Percentiles rank a stretch among this genome's conserved stretches.
Conservation (phyloP, 2,797 vertebrate species). For the Chlorospingus flavigularis region DNA sequence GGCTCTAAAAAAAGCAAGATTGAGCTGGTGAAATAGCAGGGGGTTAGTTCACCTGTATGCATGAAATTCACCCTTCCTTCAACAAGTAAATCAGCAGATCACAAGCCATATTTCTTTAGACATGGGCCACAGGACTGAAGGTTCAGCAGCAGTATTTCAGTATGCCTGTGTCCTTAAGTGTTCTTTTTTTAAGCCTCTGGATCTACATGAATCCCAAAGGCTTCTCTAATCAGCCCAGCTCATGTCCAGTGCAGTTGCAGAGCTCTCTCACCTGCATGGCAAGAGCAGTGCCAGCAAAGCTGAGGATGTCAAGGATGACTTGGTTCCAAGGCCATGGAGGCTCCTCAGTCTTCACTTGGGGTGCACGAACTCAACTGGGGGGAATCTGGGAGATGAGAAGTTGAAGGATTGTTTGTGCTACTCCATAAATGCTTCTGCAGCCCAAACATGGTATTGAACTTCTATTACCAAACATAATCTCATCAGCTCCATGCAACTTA, state of each 20-base stretch:
- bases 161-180: not conserved
- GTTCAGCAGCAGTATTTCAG: not conserved
- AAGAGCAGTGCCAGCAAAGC: not conserved
- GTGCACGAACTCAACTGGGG: rapidly evolving
- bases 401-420: not conserved
- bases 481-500: not conserved
- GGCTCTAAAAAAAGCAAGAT: not conserved
- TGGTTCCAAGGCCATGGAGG: not conserved
- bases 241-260: not conserved
- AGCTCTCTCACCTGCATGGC: not conserved
- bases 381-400: not conserved
- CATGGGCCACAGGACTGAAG: not conserved
- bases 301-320: not conserved
- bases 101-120: not conserved
- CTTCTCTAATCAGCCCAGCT: not conserved
- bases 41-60: not conserved
- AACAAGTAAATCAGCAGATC: not conserved
- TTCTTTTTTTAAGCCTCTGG: not conserved
- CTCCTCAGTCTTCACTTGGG: not conserved
- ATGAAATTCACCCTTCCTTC: not conserved
- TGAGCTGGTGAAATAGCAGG: not conserved
- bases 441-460: not conserved
- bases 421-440: not conserved
- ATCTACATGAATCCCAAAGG: not conserved
- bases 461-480: not conserved